Percentiles rank a stretch among this genome's conserved stretches.
These are phyloP conservation scores for Cynodonichthys magdalenae DNA, from an alignment of 2,797 vertebrate species.

Conservation along the genomic window DNA sequence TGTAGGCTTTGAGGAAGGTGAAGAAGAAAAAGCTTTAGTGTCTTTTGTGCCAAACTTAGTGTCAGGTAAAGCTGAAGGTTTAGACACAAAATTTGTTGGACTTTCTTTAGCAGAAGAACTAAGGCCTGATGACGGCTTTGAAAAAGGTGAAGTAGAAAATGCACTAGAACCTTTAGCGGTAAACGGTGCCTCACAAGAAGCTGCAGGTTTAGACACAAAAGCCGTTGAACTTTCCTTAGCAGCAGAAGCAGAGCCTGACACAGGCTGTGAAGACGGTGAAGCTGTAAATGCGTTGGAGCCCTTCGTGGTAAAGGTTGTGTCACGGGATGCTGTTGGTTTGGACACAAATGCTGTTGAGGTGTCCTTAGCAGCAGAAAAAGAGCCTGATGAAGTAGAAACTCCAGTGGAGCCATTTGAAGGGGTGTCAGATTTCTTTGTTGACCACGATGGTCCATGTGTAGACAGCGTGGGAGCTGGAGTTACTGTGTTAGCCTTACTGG, in stretches of 20 bases:
- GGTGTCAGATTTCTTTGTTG: constrained; percentile 34
- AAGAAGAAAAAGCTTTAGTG: too few relatives aligned
- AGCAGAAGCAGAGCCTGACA: constrained; percentile 17
- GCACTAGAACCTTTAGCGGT: neutral
- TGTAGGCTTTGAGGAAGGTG: too few relatives aligned
- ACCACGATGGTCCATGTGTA: constrained; percentile 39
- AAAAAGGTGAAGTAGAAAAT: too few relatives aligned
- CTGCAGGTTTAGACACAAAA: constrained; percentile 22
- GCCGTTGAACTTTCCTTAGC: constrained; percentile 6
- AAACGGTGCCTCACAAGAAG: constrained; percentile 5
- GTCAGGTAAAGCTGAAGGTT: too few relatives aligned
- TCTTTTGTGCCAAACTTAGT: too few relatives aligned
- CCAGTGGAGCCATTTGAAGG: constrained; percentile 25
- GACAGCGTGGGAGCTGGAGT: constrained; percentile 2
- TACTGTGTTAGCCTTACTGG: constrained; percentile 16
- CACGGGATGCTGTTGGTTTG: constrained; percentile 21
- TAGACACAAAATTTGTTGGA: too few relatives aligned
- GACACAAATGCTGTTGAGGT: neutral
- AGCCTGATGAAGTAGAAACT: constrained; percentile 8
- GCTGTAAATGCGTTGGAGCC: constrained; percentile 21
- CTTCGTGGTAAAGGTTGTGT: constrained; percentile 14
- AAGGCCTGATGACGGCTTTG: too few relatives aligned
- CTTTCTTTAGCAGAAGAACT: too few relatives aligned
- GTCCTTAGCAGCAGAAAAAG: constrained; percentile 19
- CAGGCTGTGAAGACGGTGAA: neutral